Evolutionary conservation across 2,888 invertebrate species (phyloP).

Genomic region (Drosophila helvetica): DNA sequence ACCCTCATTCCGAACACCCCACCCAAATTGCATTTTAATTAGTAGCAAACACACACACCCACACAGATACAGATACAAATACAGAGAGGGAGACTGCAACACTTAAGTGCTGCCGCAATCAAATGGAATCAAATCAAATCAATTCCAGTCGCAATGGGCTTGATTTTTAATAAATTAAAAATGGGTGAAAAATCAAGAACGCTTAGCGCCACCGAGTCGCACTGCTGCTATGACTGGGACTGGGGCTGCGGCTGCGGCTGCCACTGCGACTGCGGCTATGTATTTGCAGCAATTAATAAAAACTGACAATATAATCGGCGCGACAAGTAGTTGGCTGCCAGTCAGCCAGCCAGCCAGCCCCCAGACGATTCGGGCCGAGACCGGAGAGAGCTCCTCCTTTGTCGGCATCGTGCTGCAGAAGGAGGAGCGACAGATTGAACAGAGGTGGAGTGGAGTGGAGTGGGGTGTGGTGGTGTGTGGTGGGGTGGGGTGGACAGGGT

Average conservation of each 20-base stretch:
- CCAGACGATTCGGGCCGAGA: slow-evolving; percentile 52
- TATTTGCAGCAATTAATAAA: slow-evolving; percentile 82
- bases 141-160: slow-evolving; percentile 70
- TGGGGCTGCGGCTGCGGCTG: neutral
- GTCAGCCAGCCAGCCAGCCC: slow-evolving; percentile 60
- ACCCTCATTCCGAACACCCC: slow-evolving; percentile 19
- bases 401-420: slow-evolving; percentile 58
- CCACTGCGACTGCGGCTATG: slow-evolving; percentile 37
- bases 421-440: slow-evolving; percentile 1
- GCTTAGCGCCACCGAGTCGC: slow-evolving; percentile 67
- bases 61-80: neutral
- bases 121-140: slow-evolving; percentile 59
- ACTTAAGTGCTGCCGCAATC: slow-evolving; percentile 47
- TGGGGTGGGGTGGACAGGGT: neutral
- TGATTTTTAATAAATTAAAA: slow-evolving; percentile 49
- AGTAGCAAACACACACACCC: slow-evolving; percentile 25
- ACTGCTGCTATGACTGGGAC: slow-evolving; percentile 6
- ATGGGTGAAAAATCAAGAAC: slow-evolving; percentile 29
- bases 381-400: slow-evolving; percentile 55
- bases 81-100: too few species aligned
- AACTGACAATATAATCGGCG: slow-evolving; percentile 82
- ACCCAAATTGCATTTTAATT: slow-evolving; percentile 56
- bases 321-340: slow-evolving; percentile 80
- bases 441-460: neutral
- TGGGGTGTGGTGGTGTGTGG: neutral